Evolutionary conservation across 2,113 vertebrate species (phyloP), one percentile per base, ranked within the genome.

Genomic region (Zeus faber): DNA sequence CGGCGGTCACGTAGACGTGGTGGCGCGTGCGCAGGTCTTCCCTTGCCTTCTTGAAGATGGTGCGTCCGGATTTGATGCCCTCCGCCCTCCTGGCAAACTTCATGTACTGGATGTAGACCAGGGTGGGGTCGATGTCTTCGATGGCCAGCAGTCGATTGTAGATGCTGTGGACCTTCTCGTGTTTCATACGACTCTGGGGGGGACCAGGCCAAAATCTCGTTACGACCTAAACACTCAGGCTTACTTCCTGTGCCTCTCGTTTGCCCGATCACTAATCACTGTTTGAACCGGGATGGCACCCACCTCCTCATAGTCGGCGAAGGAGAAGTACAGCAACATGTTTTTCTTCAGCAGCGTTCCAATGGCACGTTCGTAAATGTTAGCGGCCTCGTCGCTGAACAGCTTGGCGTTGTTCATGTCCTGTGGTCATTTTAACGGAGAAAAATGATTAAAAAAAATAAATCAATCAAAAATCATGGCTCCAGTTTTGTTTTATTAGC

Each of bases 101-200:
- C 95, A 99, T 99, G 67, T 99, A 99, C 46, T 99, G 97, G 75
- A 97, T 99, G 77, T 99, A 99, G 67, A 99, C 97, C 92, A 99
- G 87, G 0, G 97, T 99, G 56, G 97, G 97, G 54, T 99, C 97
- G 2, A 99, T 99, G 83, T 99, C 97, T 61, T 99, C 96, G 39
- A 98, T 94, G n/a, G 90, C 90, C 77, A 98, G 80, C 35, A 99
- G 90, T 21, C 95, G 90, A 54, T 98, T 99, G 54, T 99, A 99
- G 79, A 99, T 97, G 81, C 92, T 94, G 86, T 99, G 97, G 39
- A 98, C 96, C 41, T 99, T 99, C 75, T 99, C 97, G 8, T 98
- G 93, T 72, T 99, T 99, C 95, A 98, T 98, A 54, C 97, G 96
- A 86, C 96, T 98, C 97, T 99, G 26, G 57, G 45, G 14, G 45